These are phyloP conservation scores for Zeus faber DNA, from an alignment of 2,113 vertebrate species.

Conservation along the genomic window DNA sequence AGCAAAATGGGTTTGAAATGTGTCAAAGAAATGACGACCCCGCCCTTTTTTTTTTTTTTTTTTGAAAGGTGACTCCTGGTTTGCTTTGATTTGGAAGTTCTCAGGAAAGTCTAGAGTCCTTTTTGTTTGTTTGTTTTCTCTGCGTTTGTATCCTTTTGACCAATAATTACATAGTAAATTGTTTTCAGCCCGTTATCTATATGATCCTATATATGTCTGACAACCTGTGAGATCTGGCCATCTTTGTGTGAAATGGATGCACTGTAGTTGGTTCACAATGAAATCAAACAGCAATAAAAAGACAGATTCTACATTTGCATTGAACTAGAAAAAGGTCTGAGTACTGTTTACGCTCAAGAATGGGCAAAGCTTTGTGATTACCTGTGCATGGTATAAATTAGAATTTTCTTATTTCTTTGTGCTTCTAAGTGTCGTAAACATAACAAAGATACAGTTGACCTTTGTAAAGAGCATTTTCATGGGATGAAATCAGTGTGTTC, in stretches of 20 bases:
- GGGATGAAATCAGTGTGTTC: slow-evolving; percentile 58
- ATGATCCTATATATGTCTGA: slow-evolving; percentile 30
- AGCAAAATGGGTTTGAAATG: slow-evolving; percentile 19
- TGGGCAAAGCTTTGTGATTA: slow-evolving; percentile 42
- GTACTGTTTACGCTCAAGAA: slow-evolving; percentile 54
- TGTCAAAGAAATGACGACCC: slow-evolving; percentile 34
- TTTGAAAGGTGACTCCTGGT: slow-evolving; percentile 49
- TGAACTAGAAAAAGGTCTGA: slow-evolving; percentile 39
- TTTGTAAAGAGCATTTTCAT: slow-evolving; percentile 61
- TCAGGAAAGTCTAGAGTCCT: slow-evolving; percentile 66
- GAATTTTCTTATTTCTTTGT: slow-evolving; percentile 38
- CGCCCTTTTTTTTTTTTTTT: too few relatives aligned
- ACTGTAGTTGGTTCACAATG: slow-evolving; percentile 44
- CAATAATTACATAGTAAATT: slow-evolving; percentile 20
- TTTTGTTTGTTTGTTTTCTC: slow-evolving; percentile 9
- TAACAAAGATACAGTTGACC: slow-evolving; percentile 40
- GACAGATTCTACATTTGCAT: slow-evolving; percentile 31
- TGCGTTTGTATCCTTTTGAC: slow-evolving; percentile 31
- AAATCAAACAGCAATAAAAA: slow-evolving; percentile 71
- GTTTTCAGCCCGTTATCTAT: slow-evolving; percentile 21
- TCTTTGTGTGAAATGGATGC: slow-evolving; percentile 42
- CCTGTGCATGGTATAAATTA: slow-evolving; percentile 45
- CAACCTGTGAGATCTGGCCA: slow-evolving; percentile 45
- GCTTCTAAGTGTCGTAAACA: slow-evolving; percentile 38
- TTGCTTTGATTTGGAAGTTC: slow-evolving; percentile 56